A percentile compares a stretch with the other conserved stretches of the same genome.
Conservation (phyloP, 2,797 vertebrate genomes). For the Hypotaenidia philippensis region DNA sequence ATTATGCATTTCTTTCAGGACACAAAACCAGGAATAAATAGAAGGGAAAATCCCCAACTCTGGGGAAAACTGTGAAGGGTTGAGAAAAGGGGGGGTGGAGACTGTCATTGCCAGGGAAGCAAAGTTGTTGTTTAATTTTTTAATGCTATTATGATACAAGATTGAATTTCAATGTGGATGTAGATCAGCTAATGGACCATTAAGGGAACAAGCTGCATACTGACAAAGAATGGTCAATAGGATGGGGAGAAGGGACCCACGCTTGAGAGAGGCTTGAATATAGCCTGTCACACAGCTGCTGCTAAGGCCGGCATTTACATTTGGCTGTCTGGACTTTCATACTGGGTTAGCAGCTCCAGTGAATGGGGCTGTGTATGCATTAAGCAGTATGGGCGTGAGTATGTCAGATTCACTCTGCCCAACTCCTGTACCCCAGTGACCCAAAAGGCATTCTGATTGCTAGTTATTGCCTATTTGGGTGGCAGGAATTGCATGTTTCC, state of each 20-base stretch:
- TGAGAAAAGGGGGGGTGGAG: neutral
- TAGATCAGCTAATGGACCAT: slow-evolving; percentile 57
- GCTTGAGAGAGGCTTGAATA: neutral
- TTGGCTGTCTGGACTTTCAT: neutral
- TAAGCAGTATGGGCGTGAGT: neutral
- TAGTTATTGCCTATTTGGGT: neutral
- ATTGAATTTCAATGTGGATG: slow-evolving; percentile 53
- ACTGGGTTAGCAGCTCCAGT: neutral
- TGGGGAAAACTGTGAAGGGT: neutral
- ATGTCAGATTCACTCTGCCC: neutral
- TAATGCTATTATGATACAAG: slow-evolving; percentile 48
- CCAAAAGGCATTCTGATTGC: neutral
- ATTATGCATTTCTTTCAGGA: slow-evolving; percentile 55
- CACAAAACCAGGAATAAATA: slow-evolving; percentile 47
- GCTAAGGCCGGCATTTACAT: neutral
- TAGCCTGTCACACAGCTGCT: neutral
- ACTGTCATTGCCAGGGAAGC: slow-evolving; percentile 35
- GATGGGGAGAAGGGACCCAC: neutral
- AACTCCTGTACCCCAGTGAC: neutral
- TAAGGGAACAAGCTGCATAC: slow-evolving; percentile 33
- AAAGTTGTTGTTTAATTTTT: slow-evolving; percentile 37
- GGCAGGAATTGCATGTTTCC: neutral
- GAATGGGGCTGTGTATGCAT: neutral
- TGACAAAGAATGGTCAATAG: neutral
- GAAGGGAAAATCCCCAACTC: neutral